These are phyloP conservation scores for Taenioides sp. DNA, from an alignment of 2,797 vertebrate species.

Conservation along the genomic window DNA sequence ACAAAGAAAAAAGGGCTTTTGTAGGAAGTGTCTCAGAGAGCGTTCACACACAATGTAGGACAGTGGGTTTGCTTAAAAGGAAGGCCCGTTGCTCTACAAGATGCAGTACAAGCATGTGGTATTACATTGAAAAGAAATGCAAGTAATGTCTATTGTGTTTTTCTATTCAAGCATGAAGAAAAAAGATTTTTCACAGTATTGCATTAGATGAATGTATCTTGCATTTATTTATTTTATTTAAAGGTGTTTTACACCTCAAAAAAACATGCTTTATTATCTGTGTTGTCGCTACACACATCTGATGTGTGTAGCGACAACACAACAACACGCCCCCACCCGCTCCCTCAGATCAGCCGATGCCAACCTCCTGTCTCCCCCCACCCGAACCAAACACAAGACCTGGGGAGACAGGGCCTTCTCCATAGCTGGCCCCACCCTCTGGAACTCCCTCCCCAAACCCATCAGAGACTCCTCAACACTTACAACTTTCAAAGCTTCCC, in stretches of 20 bases:
- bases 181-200: neutral
- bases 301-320: too few relatives aligned
- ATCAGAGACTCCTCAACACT: too few relatives aligned
- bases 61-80: neutral
- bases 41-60: neutral
- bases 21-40: slow-evolving; percentile 1
- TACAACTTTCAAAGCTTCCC: too few relatives aligned
- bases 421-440: too few relatives aligned
- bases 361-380: too few relatives aligned
- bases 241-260: neutral
- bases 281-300: neutral
- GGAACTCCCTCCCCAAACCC: too few relatives aligned
- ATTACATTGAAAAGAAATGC: neutral
- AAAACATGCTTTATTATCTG: neutral
- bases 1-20: slow-evolving; percentile 12
- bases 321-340: too few relatives aligned
- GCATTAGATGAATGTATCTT: neutral
- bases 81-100: neutral
- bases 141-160: neutral
- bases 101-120: neutral
- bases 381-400: too few relatives aligned
- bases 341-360: too few relatives aligned
- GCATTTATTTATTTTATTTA: neutral
- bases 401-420: too few relatives aligned
- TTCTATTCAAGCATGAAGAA: neutral